Conservation (phyloP, 2,888 invertebrate species). For the Microplitis manilae region DNA sequence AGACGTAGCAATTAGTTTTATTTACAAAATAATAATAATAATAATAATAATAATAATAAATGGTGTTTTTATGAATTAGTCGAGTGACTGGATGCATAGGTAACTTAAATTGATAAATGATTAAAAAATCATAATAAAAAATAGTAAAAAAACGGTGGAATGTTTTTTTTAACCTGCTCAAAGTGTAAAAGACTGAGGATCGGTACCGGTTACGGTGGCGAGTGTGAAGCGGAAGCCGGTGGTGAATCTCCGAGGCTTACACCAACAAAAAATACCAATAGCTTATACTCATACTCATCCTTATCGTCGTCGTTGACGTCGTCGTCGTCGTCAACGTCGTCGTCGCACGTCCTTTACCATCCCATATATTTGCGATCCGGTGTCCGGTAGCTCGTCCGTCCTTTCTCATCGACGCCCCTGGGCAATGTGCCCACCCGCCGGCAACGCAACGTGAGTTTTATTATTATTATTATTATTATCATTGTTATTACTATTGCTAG, state of each 20-base stretch:
- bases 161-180: constrained; percentile 51
- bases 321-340: constrained; percentile 53
- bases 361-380: constrained; percentile 53
- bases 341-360: constrained; percentile 53
- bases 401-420: constrained; percentile 69
- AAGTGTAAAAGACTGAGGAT: constrained; percentile 60
- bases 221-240: constrained; percentile 34
- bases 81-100: too few species aligned
- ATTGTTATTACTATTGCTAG: neutral
- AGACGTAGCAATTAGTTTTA: neutral
- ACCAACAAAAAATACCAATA: constrained; percentile 6
- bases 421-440: constrained; percentile 72
- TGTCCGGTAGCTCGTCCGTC: constrained; percentile 69
- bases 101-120: neutral
- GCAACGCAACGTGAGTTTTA: constrained; percentile 68
- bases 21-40: constrained; percentile 4
- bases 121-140: neutral
- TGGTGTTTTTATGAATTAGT: too few species aligned
- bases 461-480: constrained; percentile 13
- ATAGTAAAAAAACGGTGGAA: constrained; percentile 25
- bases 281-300: constrained; percentile 33
- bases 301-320: constrained; percentile 55
- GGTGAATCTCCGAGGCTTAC: constrained; percentile 15
- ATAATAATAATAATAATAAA: neutral
- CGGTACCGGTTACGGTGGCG: constrained; percentile 56